Base-by-base conservation (phyloP, 2,888 invertebrate species). In the Ophion costatus region DNA sequence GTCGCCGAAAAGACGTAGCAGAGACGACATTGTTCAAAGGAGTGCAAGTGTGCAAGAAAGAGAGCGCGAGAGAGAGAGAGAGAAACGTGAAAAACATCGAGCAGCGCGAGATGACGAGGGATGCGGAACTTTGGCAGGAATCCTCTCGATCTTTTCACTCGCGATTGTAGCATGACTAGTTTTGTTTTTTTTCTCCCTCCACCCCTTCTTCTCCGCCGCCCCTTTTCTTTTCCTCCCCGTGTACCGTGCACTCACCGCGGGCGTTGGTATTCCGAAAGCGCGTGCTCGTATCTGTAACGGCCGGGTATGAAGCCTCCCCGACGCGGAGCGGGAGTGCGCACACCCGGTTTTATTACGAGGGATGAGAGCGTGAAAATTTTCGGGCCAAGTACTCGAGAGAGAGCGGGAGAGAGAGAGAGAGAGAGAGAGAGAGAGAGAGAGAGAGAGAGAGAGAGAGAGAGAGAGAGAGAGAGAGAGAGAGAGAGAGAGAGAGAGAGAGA, bases 311-410 rank as follows among this genome's bases (percentile, higher is more conserved):
- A 29, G 61, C 14, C 29, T 64, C 63, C 3, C 14, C 22, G 69
- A 56, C 61, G n/a, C 33, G 24, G 56, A 57, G 17, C 29, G 63
- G 56, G 45, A 56, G 71, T 22, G 51, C n/a, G 29, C n/a, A 56
- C 56, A 56, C 79, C 79, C 79, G 71, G 71, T 79, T 79, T 71
- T 80, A 56, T 73, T 38, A 29, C 45, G 71, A 61, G 45, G 67
- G 22, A n/a, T 24, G 51, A 20, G 69, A 56, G 76, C 69, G 80
- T 69, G 77, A 83, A 85, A 83, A 83, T 80, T 85, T 85, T 83
- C 38, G 84, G 84, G 78, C 63, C 63, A 59, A 59, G 77, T 80
- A 61, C 45, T 45, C 45, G 9, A 0, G 11, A 45, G 45, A 38
- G 45, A 38, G 45, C 56, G n/a, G n/a, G n/a, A n/a, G n/a, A n/a